Base-by-base conservation (phyloP, 2,888 invertebrate species). In the Philopedon plagiatum region DNA sequence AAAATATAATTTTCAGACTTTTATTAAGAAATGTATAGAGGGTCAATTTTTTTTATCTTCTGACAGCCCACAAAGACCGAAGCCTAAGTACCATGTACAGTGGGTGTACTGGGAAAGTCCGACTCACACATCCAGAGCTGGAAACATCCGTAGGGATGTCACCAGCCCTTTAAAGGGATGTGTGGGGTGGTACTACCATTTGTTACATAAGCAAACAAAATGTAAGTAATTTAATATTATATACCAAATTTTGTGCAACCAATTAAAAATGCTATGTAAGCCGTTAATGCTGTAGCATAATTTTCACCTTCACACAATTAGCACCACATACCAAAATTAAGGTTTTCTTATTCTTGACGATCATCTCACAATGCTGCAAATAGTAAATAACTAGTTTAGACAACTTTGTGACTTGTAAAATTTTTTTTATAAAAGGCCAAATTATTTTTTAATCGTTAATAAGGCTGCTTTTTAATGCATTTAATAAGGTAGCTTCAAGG, bases 261-360 rank as follows among this genome's bases (percentile, higher is more conserved):
- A 61, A 68, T 57, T 49, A 60, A 68, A 29, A 56, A 41, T 29
- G 65, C 32, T 65, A 65, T 46, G 18, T 23, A 56, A 56, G 64
- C 64, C 64, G 26, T n/a, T 26, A 63, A 69, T 74, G 64, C 44
- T 21, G 26, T 8, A 39, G 34, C 19, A 39, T 23, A 67, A 60
- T 70, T 74, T 77, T 75, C 71, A 70, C 62, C 70, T 49, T 71
- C 68, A 71, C 72, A 73, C 71, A 32, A 56, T 61, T 73, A 73
- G 54, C 60, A 76, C 76, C 76, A 78, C 78, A 76, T 79, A 78
- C 79, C 78, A 77, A 78, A 76, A 75, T 76, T 76, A 73, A 18
- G 46, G 41, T 60, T 26, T 49, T 61, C 61, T 18, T 67, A 60
- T 51, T 39, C 23, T 39, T 26, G 34, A 29, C n/a, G 19, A 21